Base-by-base conservation (phyloP, 2,888 invertebrate species). In the Brachylomia viminalis region DNA sequence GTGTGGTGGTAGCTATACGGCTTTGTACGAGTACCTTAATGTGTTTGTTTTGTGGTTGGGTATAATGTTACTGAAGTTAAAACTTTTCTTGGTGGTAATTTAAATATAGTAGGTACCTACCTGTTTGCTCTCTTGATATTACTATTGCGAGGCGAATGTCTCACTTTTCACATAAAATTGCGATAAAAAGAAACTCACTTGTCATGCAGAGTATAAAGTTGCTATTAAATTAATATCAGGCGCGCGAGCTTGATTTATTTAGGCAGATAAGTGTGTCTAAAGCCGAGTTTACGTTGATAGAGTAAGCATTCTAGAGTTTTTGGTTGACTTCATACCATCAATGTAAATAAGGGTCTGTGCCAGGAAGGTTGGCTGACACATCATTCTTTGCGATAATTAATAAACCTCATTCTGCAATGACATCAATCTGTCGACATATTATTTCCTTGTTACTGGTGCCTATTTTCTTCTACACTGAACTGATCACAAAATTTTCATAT, bases 151-250 rank as follows among this genome's bases (percentile, higher is more conserved):
- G 11, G 47, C n/a, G 13, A 58, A 59, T 49, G 47, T 64, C 38
- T 42, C 5, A 70, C 49, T 69, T 52, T 73, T 42, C 54, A n/a
- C 30, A 30, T 42, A 56, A 42, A 42, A 61, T 10, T 45, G 38
- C 42, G 49, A 61, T 42, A 58, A 62, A 71, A 76, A 82, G n/a
- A 38, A 62, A 38, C 23, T 38, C 56, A 59, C 30, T 64, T 68
- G 65, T 73, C 45, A 78, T 23, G 77, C 68, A 72, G 38, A 72
- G 33, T 38, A 61, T 52, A 68, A 58, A 49, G 71, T 74, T 84
- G 69, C 77, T 65, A 62, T 74, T 59, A 72, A 47, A 81, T 74
- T 74, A 58, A 81, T 74, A 47, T 61, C 68, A 83, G 83, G 83
- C 84, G 72, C 30, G 20, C 17, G 15, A 38, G 54, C 52, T 67